Conservation (phyloP, 2,888 invertebrate genomes). For the Chorisops tibialis region DNA sequence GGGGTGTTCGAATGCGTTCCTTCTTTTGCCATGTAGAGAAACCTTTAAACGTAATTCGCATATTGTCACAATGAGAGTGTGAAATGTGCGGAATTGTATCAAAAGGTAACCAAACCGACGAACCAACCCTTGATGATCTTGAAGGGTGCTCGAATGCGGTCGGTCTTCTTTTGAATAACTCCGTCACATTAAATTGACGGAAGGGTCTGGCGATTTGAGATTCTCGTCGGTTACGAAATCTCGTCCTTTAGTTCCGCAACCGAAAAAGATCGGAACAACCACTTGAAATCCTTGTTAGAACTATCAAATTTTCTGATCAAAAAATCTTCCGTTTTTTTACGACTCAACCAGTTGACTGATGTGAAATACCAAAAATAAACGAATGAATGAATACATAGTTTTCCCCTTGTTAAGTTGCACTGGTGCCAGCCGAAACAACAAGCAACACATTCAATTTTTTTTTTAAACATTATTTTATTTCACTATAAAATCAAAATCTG, state of each 20-base stretch:
- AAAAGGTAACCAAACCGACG: constrained; percentile 1
- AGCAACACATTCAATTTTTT: not conserved
- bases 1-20: not conserved
- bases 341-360: constrained; percentile 1
- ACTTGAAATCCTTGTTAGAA: too few species aligned
- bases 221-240: too few species aligned
- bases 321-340: constrained; percentile 19
- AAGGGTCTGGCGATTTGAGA: constrained; percentile 6
- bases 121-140: constrained; percentile 2
- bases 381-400: not conserved
- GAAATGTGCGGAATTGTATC: constrained; percentile 28
- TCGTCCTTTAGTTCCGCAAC: too few species aligned
- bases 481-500: constrained; percentile 13
- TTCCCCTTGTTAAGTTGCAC: not conserved
- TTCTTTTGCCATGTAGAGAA: not conserved
- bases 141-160: constrained; percentile 5
- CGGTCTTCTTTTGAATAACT: not conserved
- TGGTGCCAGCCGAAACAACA: not conserved
- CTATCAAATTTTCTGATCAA: too few species aligned
- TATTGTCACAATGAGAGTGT: constrained; percentile 31
- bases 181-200: not conserved
- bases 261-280: too few species aligned
- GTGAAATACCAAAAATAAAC: not conserved
- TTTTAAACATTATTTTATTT: not conserved
- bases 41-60: constrained; percentile 23